These are phyloP conservation scores for Ascidia mentula DNA, from an alignment of 23 tunicate genomes.

Conservation along the genomic window DNA sequence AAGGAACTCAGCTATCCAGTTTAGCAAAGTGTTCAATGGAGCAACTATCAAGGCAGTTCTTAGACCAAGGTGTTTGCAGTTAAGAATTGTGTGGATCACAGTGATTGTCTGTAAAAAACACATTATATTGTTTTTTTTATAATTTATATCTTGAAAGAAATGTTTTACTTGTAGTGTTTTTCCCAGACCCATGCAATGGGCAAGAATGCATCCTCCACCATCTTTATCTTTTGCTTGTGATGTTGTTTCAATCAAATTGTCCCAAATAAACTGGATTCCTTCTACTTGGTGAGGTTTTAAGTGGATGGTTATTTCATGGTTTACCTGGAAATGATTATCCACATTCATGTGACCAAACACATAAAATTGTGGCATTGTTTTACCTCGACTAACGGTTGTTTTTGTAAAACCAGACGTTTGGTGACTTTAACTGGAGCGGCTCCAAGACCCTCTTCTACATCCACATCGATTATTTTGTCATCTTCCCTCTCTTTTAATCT, in stretches of 20 bases:
- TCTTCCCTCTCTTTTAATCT: conserved; percentile 47
- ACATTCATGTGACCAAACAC: background rate
- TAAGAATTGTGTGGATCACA: conserved; percentile 45
- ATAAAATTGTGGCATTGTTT: background rate
- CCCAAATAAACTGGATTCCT: conserved; percentile 91
- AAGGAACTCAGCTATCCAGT: conserved; percentile 78
- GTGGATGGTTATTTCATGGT: conserved; percentile 44
- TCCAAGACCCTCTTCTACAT: conserved; percentile 21
- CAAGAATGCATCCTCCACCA: conserved; percentile 78
- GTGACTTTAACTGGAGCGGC: conserved; percentile 26
- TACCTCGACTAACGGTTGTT: conserved; percentile 82
- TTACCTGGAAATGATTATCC: conserved; percentile 29
- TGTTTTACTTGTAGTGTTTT: conserved; percentile 76
- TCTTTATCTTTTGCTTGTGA: conserved; percentile 1
- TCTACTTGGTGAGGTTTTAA: conserved; percentile 95
- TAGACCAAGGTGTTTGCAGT: conserved; percentile 41
- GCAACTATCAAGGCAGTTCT: conserved; percentile 74
- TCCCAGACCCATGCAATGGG: conserved; percentile 99
- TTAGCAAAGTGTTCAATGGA: conserved; percentile 82
- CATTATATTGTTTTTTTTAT: too few relatives aligned
- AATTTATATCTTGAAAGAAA: too few relatives aligned
- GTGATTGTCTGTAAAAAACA: conserved; percentile 53
- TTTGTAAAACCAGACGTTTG: conserved; percentile 58
- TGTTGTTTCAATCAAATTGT: conserved; percentile 56
- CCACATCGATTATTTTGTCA: conserved; percentile 49